Percentiles rank a stretch among this genome's conserved stretches.
Evolutionary conservation across 2,888 invertebrate genomes (phyloP).

Genomic region (Callyntrura sp.): DNA sequence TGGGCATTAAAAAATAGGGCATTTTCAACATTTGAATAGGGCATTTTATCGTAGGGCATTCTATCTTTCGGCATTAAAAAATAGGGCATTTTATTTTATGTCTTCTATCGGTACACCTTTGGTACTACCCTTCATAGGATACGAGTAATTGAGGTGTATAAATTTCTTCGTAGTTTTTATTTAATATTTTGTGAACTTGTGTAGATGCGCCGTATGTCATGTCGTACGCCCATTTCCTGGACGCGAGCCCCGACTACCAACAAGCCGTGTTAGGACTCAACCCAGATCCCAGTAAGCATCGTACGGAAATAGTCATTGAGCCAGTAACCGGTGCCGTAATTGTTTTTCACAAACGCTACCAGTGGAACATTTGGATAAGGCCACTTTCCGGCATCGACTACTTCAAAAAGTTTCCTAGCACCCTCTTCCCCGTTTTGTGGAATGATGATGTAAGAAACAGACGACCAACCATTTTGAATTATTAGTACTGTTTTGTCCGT

Average conservation of each 20-base stretch:
- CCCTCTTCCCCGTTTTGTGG: constrained; percentile 76
- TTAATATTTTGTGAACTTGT: not conserved
- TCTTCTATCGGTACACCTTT: too few relatives aligned
- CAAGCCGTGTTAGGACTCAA: constrained; percentile 64
- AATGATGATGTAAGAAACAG: constrained; percentile 78
- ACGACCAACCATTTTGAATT: too few relatives aligned
- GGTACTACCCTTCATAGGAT: too few relatives aligned
- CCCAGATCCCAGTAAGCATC: constrained; percentile 63
- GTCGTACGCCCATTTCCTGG: constrained; percentile 75
- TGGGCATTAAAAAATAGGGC: too few relatives aligned
- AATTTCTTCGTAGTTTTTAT: too few relatives aligned
- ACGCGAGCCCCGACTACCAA: constrained; percentile 70
- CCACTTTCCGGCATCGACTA: constrained; percentile 71
- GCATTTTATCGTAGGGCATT: too few relatives aligned
- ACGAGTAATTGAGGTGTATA: too few relatives aligned
- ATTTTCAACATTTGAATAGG: too few relatives aligned
- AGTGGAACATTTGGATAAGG: constrained; percentile 77
- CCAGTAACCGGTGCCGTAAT: constrained; percentile 77
- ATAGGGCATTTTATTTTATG: too few relatives aligned
- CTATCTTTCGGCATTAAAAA: too few relatives aligned
- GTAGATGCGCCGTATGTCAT: constrained; percentile 78
- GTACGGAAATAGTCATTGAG: constrained; percentile 64
- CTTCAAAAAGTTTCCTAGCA: constrained; percentile 61
- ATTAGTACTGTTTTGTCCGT: too few relatives aligned
- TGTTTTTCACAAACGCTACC: constrained; percentile 69